Conservation (phyloP, 2,888 invertebrate genomes). For the Cryptus armator region DNA sequence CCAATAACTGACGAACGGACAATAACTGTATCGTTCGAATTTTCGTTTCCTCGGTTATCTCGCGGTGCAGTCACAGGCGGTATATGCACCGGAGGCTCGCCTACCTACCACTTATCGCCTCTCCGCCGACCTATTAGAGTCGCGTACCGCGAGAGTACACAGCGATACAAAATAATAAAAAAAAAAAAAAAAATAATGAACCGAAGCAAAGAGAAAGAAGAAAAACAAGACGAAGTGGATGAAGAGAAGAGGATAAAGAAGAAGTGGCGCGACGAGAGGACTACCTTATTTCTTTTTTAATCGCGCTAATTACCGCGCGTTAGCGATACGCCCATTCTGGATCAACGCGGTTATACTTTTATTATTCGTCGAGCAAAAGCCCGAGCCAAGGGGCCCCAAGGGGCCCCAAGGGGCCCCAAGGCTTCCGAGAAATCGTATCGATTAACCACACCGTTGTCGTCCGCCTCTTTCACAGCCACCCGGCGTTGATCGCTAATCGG, state of each 20-base stretch:
- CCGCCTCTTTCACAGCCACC: conserved; percentile 30
- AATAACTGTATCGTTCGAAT: not conserved
- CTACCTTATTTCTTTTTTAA: conserved; percentile 53
- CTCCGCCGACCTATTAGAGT: conserved; percentile 66
- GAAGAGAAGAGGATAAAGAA: conserved; percentile 12
- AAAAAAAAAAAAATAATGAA: not conserved
- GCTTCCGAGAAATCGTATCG: conserved; percentile 57
- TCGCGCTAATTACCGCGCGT: conserved; percentile 66
- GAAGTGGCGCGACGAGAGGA: conserved; percentile 47
- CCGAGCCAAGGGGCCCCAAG: conserved; percentile 16
- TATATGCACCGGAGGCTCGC: conserved; percentile 43
- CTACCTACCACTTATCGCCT: conserved; percentile 69
- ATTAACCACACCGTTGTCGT: conserved; percentile 39
- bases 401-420: conserved; percentile 9
- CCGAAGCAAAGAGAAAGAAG: not conserved
- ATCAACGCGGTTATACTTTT: conserved; percentile 53
- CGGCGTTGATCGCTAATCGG: conserved; percentile 36
- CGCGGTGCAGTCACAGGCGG: conserved; percentile 23
- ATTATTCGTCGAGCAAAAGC: conserved; percentile 30
- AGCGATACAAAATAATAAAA: conserved; percentile 28
- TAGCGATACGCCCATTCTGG: conserved; percentile 67
- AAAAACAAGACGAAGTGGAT: not conserved
- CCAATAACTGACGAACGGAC: conserved; percentile 6
- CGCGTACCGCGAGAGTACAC: conserved; percentile 58
- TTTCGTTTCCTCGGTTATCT: conserved; percentile 11